Conservation (phyloP, 2,113 vertebrate species). For the Pipra filicauda region DNA sequence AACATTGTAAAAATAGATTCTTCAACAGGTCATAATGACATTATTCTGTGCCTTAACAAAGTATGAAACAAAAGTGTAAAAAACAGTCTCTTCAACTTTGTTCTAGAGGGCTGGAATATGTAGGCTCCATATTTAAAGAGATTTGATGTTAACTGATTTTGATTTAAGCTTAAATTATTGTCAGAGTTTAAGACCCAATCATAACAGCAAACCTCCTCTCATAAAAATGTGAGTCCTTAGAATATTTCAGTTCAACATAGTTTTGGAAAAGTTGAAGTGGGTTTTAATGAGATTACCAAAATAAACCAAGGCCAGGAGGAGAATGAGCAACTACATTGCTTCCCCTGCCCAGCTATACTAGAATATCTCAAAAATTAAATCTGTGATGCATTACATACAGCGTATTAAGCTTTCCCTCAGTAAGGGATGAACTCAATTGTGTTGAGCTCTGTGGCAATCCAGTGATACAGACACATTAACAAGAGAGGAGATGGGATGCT, state of each 20-base stretch:
- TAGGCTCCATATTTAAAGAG: not conserved
- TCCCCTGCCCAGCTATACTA: not conserved
- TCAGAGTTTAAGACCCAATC: not conserved
- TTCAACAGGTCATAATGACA: not conserved
- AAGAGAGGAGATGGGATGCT: not conserved
- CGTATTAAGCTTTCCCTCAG: not conserved
- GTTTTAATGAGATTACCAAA: not conserved
- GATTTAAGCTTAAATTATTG: not conserved
- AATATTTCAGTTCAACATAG: not conserved
- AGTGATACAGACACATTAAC: not conserved
- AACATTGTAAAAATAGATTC: not conserved
- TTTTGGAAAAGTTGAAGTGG: not conserved
- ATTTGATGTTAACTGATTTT: not conserved
- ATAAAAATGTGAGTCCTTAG: not conserved
- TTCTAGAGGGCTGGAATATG: not conserved
- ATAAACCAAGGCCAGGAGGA: not conserved
- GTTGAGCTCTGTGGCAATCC: not conserved
- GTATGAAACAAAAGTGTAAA: not conserved
- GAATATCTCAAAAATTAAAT: not conserved
- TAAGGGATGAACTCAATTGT: not conserved
- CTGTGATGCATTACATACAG: not conserved
- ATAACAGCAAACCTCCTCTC: not conserved
- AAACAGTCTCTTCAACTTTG: not conserved
- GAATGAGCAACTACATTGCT: not conserved
- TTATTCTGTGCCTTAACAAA: not conserved